Conservation (phyloP, 2,888 invertebrate species). For the Muschampia plurimacula region DNA sequence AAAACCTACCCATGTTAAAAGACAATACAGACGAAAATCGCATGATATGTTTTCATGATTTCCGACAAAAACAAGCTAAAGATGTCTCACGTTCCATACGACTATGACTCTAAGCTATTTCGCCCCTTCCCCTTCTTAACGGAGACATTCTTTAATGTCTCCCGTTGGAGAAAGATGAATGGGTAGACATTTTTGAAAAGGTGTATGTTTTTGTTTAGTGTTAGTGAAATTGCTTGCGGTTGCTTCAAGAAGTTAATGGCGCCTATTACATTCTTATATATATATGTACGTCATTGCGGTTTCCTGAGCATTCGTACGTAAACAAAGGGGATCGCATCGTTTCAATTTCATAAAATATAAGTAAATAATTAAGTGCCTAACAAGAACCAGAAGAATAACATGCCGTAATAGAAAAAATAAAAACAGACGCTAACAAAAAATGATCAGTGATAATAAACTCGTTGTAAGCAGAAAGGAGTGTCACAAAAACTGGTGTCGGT, state of each 20-base stretch:
- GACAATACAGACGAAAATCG: conserved; percentile 51
- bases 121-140: conserved; percentile 79
- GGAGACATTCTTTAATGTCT: conserved; percentile 83
- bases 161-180: conserved; percentile 82
- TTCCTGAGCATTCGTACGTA: conserved; percentile 68
- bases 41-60: conserved; percentile 42
- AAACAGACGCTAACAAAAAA: conserved; percentile 59
- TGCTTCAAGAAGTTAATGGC: conserved; percentile 69
- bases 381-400: conserved; percentile 55
- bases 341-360: conserved; percentile 28
- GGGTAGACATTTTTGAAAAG: conserved; percentile 81
- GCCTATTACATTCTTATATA: conserved; percentile 69
- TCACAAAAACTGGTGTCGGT: conserved; percentile 83
- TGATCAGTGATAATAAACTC: conserved; percentile 77
- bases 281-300: conserved; percentile 59
- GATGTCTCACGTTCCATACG: conserved; percentile 53
- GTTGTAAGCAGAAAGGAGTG: conserved; percentile 77
- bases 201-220: conserved; percentile 80
- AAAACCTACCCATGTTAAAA: conserved; percentile 48
- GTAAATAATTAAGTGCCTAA: conserved; percentile 47
- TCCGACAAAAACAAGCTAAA: conserved; percentile 42
- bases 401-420: conserved; percentile 56
- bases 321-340: conserved; percentile 50
- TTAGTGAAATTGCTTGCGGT: conserved; percentile 76
- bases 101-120: conserved; percentile 68